These are phyloP conservation scores for Drosophila serrata DNA, from an alignment of 1,140 invertebrate genomes.

Conservation along the genomic window DNA sequence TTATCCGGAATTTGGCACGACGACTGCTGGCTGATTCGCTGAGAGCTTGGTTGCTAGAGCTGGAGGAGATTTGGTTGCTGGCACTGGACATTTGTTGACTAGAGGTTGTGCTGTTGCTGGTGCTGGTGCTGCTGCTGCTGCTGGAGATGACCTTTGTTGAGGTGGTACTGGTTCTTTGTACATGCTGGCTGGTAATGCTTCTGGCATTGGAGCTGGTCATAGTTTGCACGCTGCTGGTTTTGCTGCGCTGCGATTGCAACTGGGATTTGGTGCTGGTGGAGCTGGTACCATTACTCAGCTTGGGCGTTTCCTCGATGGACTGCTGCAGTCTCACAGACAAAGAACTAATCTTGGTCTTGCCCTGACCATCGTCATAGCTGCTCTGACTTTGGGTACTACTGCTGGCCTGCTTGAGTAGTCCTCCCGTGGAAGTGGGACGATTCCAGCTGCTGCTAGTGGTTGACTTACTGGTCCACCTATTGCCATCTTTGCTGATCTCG, in stretches of 20 bases:
- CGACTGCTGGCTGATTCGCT: slow-evolving; percentile 76
- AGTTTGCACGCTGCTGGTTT: slow-evolving; percentile 53
- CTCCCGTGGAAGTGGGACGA: slow-evolving; percentile 38
- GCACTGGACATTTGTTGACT: slow-evolving; percentile 16
- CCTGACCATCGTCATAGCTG: slow-evolving; percentile 39
- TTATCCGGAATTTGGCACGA: slow-evolving; percentile 87
- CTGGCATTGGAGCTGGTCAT: slow-evolving; percentile 57
- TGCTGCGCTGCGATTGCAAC: slow-evolving; percentile 37
- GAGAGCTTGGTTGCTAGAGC: slow-evolving; percentile 19
- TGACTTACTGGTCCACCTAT: slow-evolving; percentile 49
- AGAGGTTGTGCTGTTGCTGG: slow-evolving; percentile 16
- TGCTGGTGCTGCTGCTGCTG: slow-evolving; percentile 45
- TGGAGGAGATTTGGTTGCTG: slow-evolving; percentile 33
- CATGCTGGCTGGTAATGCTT: slow-evolving; percentile 49
- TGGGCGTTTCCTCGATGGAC: slow-evolving; percentile 83
- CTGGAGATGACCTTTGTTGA: slow-evolving; percentile 68
- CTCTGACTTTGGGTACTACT: slow-evolving; percentile 47
- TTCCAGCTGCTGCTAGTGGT: slow-evolving; percentile 45
- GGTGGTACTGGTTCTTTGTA: slow-evolving; percentile 39
- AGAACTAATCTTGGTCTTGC: slow-evolving; percentile 62
- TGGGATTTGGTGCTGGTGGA: slow-evolving; percentile 34
- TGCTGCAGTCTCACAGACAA: slow-evolving; percentile 74
- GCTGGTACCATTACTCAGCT: slow-evolving; percentile 65
- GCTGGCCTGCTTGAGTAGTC: slow-evolving; percentile 47
- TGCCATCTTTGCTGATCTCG: slow-evolving; percentile 42